Conservation (phyloP, 2,888 invertebrate genomes). For the Drosophila meridionalis region DNA sequence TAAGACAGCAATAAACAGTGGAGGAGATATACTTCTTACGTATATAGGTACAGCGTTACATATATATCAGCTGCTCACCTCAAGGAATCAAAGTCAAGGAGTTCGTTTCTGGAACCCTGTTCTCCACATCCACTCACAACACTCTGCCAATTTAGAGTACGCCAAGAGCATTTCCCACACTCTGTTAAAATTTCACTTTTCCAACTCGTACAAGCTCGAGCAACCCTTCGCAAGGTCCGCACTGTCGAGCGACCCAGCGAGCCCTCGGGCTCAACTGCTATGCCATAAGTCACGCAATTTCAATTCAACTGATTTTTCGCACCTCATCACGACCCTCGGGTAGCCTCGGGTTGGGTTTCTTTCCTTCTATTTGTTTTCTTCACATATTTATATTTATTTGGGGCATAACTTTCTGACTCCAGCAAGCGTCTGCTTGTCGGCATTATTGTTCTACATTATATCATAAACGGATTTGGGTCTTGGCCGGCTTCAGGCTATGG, state of each 20-base stretch:
- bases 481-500: conserved; percentile 23
- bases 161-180: background rate
- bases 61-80: background rate
- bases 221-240: conserved; percentile 18
- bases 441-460: conserved; percentile 60
- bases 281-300: conserved; percentile 53
- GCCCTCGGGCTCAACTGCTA: conserved; percentile 24
- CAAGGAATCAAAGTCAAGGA: background rate
- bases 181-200: background rate
- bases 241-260: background rate
- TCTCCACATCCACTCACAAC: background rate
- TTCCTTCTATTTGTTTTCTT: background rate
- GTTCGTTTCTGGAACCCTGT: background rate
- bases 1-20: too few species aligned
- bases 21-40: too few species aligned
- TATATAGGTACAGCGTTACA: background rate
- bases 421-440: conserved; percentile 7
- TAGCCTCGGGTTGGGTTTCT: conserved; percentile 12
- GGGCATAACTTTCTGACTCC: conserved; percentile 23
- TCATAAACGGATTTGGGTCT: conserved; percentile 57
- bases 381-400: conserved; percentile 29
- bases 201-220: background rate
- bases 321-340: conserved; percentile 51
- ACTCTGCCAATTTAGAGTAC: background rate
- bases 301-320: conserved; percentile 63